Percentiles rank a stretch among this genome's conserved stretches.
These are phyloP conservation scores for Syritta pipiens DNA, from an alignment of 2,888 invertebrate species.

Conservation along the genomic window DNA sequence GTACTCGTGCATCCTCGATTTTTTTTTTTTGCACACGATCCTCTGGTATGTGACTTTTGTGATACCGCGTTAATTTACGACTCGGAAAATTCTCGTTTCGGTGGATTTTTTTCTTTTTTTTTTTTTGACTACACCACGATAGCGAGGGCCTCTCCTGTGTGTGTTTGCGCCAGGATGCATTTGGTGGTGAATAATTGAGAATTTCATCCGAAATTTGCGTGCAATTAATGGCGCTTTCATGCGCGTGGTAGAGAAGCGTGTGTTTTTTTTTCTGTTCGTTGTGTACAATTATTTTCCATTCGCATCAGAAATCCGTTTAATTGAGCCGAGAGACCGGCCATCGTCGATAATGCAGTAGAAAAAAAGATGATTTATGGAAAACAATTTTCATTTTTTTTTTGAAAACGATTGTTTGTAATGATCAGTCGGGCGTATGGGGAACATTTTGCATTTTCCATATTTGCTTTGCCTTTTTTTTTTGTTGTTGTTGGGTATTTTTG, in stretches of 20 bases:
- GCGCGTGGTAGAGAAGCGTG: neutral
- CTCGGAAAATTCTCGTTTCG: slow-evolving; percentile 13
- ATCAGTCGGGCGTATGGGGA: slow-evolving; percentile 24
- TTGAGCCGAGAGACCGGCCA: slow-evolving; percentile 12
- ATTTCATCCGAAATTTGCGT: slow-evolving; percentile 32
- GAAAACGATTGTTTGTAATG: neutral
- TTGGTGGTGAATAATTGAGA: slow-evolving; percentile 38
- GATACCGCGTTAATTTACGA: slow-evolving; percentile 56
- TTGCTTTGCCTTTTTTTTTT: too few relatives aligned
- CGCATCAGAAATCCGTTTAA: slow-evolving; percentile 46
- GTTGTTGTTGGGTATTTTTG: too few relatives aligned
- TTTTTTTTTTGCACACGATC: slow-evolving; percentile 17
- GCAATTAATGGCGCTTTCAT: slow-evolving; percentile 51
- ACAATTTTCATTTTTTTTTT: neutral
- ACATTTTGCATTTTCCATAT: neutral
- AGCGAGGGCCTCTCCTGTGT: too few relatives aligned
- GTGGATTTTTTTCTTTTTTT: neutral
- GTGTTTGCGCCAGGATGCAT: too few relatives aligned
- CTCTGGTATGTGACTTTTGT: slow-evolving; percentile 54
- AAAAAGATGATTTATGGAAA: slow-evolving; percentile 9
- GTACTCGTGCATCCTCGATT: neutral
- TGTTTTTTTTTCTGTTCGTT: neutral
- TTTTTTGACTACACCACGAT: neutral
- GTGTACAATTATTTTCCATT: slow-evolving; percentile 39
- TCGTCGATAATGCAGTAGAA: slow-evolving; percentile 11